Base-by-base conservation (phyloP, 2,888 invertebrate species). In the Galerucella calmariensis region DNA sequence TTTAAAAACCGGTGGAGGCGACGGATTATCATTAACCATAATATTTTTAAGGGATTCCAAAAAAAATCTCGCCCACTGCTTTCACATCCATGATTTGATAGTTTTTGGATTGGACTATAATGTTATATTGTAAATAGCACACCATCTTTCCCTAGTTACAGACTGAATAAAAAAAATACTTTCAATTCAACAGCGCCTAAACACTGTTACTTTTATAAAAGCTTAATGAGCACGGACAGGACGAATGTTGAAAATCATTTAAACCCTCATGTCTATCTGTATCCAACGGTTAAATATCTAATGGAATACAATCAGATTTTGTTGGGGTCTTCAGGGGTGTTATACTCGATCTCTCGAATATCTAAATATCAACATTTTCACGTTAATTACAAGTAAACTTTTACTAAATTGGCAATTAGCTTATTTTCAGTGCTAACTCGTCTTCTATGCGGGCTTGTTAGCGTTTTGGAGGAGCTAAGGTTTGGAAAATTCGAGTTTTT, bases 171-270 rank as follows among this genome's bases (percentile, higher is more conserved):
- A 41, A 41, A 41, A 1, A 8, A 8, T 8, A 1, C 8, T 1
- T 9, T 9, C 5, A 35, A 41, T 41, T 1, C 12, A 48, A 48
- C n/a, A n/a, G 5, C 14, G n/a, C 51, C 5, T 14, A n/a, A 51
- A 51, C 51, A n/a, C 48, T n/a, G 51, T 51, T 51, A 51, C 51
- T n/a, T 51, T 51, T n/a, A 51, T n/a, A 51, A 51, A 51, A n/a
- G 6, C n/a, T 51, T 51, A n/a, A 51, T 51, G 51, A n/a, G n/a
- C n/a, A 51, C n/a, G 51, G n/a, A 51, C n/a, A n/a, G 4, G n/a
- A 51, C n/a, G 8, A 5, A 14, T 51, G 51, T 51, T 51, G n/a
- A 51, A 51, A 51, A 51, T n/a, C n/a, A n/a, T 14, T n/a, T 51
- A 51, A 5, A 6, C 51, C n/a, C 6, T n/a, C 51, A n/a, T 51